phyloP scores from a whole-genome alignment of 2,113 vertebrate genomes.

The Theristicus caerulescens region DNA sequence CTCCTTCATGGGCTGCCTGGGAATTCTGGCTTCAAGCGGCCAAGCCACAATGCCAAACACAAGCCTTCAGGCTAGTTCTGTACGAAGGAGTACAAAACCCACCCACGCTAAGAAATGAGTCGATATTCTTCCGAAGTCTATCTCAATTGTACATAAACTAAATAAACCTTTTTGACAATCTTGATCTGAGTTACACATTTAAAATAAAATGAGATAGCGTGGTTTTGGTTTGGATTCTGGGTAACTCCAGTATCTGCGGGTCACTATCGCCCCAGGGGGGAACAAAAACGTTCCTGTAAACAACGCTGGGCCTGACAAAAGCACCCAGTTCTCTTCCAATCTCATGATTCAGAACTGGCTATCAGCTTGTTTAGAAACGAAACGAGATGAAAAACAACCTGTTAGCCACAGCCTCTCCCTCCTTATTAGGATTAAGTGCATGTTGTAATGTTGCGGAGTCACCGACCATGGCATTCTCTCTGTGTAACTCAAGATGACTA shows the following conservation, averaged over 20 bases:
- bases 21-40: background rate
- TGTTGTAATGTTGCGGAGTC: background rate
- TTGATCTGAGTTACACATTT: background rate
- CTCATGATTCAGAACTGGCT: background rate
- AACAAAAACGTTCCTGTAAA: background rate
- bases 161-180: background rate
- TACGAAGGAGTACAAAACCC: background rate
- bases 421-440: conserved; percentile 5
- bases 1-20: background rate
- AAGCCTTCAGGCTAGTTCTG: background rate
- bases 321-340: background rate
- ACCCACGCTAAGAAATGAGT: background rate
- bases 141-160: background rate
- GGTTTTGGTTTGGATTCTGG: background rate
- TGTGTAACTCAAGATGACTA: background rate
- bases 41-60: background rate
- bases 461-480: background rate
- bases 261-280: background rate
- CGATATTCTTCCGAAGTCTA: background rate
- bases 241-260: background rate
- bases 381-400: conserved; percentile 5
- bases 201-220: background rate
- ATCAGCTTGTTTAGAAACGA: background rate
- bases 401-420: conserved; percentile 7
- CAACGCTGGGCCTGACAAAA: background rate